Evolutionary conservation across 2,113 vertebrate species (phyloP), one percentile per base, ranked within the genome.

Genomic region (Carassius carassius): DNA sequence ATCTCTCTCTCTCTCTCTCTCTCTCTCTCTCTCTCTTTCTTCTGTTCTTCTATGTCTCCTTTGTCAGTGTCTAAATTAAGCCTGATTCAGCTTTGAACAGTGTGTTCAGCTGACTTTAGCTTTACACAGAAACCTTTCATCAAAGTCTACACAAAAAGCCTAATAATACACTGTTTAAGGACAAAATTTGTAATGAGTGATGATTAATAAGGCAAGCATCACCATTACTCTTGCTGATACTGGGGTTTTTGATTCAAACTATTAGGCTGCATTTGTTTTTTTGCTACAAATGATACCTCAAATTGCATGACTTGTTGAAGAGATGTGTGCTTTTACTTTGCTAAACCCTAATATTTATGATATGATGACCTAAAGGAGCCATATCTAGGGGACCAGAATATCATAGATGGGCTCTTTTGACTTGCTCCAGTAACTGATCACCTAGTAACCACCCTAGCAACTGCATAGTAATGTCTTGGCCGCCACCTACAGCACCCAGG

Each of bases 1-100:
- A 60, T 56, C 29, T 77, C 82, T 87, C 79, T 85, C 65, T 69
- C 23, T 47, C 86, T 72, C 83, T 44, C 79, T 23, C 23, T 73
- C 41, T 47, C 82, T 87, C 79, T 85, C 65, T 69, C 23, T 47
- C 86, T 72, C 83, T 44, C 79, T 23, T 47, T 73, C 41, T 47
- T 12, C 70, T 73, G 37, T 47, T 23, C 37, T 73, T 73, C 67
- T 37, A 78, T 78, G 76, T 78, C 6, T 63, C 35, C 19, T 67
- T 76, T 77, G 72, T 67, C 16, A 63, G 16, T 47, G 77, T 63
- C n/a, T 44, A 79, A 79, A 63, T 63, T 16, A 44, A 79, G 5
- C 75, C 51, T 62, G 32, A 41, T 41, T 21, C 32, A 62, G 32
- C 23, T 17, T 77, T 32, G 25, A 73, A 41, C 67, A 41, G 67